These are phyloP conservation scores for Troides aeacus DNA, from an alignment of 2,888 invertebrate species.

Conservation along the genomic window DNA sequence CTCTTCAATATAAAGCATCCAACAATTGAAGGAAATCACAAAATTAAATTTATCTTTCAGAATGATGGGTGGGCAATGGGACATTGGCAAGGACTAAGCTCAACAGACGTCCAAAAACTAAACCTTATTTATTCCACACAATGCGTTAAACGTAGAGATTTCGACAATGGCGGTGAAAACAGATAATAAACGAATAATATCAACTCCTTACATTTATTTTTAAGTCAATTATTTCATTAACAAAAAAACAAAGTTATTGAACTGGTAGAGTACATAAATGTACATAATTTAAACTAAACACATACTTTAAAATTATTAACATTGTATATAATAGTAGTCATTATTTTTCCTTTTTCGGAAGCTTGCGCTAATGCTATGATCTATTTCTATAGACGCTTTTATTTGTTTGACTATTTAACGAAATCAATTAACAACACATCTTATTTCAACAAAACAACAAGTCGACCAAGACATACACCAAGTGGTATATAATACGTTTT, in stretches of 20 bases:
- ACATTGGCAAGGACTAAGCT: slow-evolving; percentile 71
- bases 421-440: too few relatives aligned
- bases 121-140: slow-evolving; percentile 54
- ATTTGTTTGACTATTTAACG: too few relatives aligned
- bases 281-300: too few relatives aligned
- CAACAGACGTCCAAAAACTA: slow-evolving; percentile 64
- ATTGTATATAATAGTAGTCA: too few relatives aligned
- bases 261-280: not conserved
- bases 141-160: slow-evolving; percentile 45
- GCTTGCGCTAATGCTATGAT: too few relatives aligned
- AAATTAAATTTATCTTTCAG: slow-evolving; percentile 43
- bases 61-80: slow-evolving; percentile 76
- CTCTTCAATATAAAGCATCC: not conserved
- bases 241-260: not conserved
- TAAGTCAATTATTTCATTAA: not conserved
- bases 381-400: too few relatives aligned
- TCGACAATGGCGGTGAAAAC: slow-evolving; percentile 21
- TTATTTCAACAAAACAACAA: too few relatives aligned
- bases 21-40: not conserved
- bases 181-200: slow-evolving; percentile 7
- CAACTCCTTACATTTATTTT: not conserved
- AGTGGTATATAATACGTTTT: too few relatives aligned
- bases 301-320: too few relatives aligned
- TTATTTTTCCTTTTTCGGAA: too few relatives aligned
- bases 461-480: too few relatives aligned